These are phyloP conservation scores for Oxygymnocypris stewartii DNA, from an alignment of 2,113 vertebrate genomes.

Conservation along the genomic window DNA sequence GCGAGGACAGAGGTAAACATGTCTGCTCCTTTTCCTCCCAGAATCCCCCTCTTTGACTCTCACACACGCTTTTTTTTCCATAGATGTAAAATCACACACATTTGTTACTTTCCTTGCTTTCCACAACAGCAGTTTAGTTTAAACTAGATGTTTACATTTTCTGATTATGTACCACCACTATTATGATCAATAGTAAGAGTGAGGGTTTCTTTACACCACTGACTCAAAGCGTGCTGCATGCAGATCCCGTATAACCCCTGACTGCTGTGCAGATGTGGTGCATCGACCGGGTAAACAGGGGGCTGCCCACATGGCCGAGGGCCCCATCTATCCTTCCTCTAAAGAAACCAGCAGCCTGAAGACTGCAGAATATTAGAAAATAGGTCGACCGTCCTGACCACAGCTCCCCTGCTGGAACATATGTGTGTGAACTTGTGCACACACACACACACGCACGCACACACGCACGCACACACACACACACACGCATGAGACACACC, in stretches of 20 bases:
- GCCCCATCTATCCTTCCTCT: slow-evolving; percentile 41
- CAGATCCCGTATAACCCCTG: neutral
- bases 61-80: neutral
- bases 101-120: neutral
- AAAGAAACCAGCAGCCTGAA: slow-evolving; percentile 35
- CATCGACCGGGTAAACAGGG: slow-evolving; percentile 57
- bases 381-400: slow-evolving; percentile 47
- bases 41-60: neutral
- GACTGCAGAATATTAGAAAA: slow-evolving; percentile 43
- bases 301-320: slow-evolving; percentile 63
- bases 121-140: neutral
- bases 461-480: neutral
- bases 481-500: neutral
- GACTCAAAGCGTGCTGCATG: neutral
- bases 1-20: slow-evolving; percentile 67
- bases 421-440: slow-evolving; percentile 37
- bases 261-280: slow-evolving; percentile 57
- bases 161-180: too few relatives aligned
- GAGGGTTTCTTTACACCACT: too few relatives aligned
- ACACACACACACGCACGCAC: too few relatives aligned
- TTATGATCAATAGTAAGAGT: neutral
- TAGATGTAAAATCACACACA: too few relatives aligned
- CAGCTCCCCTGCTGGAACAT: slow-evolving; percentile 46
- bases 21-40: slow-evolving; percentile 1
- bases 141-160: too few relatives aligned